Conservation (phyloP, 2,113 vertebrate species). For the Peromyscus leucopus region DNA sequence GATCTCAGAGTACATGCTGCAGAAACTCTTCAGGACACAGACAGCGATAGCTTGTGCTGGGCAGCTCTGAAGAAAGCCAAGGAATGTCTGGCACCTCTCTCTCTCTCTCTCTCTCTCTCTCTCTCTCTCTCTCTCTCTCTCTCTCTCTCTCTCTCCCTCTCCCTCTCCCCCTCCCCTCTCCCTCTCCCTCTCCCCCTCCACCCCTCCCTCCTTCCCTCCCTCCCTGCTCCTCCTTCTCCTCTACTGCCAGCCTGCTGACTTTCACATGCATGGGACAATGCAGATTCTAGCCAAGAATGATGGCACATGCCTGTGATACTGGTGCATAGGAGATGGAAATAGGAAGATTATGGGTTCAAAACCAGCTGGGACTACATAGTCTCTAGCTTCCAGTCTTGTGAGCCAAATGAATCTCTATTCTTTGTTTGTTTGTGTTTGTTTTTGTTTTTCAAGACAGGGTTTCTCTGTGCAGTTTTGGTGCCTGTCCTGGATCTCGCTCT, state of each 20-base stretch:
- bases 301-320: neutral
- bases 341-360: neutral
- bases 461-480: too few relatives aligned
- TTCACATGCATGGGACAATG: neutral
- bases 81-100: neutral
- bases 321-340: neutral
- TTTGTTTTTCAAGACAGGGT: too few relatives aligned
- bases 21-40: neutral
- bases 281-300: neutral
- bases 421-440: neutral
- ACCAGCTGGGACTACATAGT: neutral
- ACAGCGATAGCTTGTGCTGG: neutral
- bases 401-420: neutral
- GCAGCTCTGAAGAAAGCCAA: neutral
- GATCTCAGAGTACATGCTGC: neutral
- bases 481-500: too few relatives aligned
- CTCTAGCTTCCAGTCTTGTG: too few relatives aligned
- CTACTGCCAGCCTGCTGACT: neutral
- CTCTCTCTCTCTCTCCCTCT: neutral
- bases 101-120: too few relatives aligned
- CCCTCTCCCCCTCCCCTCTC: neutral
- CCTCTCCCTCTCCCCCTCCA: too few relatives aligned
- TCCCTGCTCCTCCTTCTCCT: neutral
- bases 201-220: neutral
- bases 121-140: too few relatives aligned